Evolutionary conservation across 2,113 vertebrate genomes (phyloP).

Genomic region (Solenodon paradoxus): DNA sequence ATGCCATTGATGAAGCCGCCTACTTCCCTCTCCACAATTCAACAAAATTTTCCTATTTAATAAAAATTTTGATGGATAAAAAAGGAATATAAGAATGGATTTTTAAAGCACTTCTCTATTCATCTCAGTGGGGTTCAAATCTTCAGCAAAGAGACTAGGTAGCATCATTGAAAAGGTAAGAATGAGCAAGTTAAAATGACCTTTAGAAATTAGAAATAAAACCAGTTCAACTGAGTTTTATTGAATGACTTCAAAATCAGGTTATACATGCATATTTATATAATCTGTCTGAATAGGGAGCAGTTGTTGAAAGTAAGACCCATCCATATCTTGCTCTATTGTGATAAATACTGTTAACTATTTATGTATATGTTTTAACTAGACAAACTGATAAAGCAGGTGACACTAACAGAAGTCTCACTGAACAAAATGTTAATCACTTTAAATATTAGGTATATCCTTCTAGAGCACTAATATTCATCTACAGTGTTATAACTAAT

Average conservation of each 20-base stretch:
- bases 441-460: not conserved
- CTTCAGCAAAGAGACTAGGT: not conserved
- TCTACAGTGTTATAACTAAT: not conserved
- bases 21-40: no score
- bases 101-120: not conserved
- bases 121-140: not conserved
- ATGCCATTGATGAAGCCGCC: no score
- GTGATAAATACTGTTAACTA: not conserved
- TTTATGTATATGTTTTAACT: not conserved
- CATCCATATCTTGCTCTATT: not conserved
- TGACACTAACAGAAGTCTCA: not conserved
- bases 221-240: not conserved
- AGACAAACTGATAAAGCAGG: not conserved
- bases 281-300: not conserved
- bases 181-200: not conserved
- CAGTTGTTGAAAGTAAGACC: not conserved
- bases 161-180: not conserved
- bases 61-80: not conserved
- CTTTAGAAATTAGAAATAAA: not conserved
- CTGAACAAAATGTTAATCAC: not conserved
- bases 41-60: no score
- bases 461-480: not conserved
- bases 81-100: not conserved
- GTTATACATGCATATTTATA: not conserved
- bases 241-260: conserved; percentile 2